Percentiles rank a stretch among this genome's conserved stretches.
phyloP scores from a whole-genome alignment of 1,140 invertebrate species.

The Pogonus chalceus region DNA sequence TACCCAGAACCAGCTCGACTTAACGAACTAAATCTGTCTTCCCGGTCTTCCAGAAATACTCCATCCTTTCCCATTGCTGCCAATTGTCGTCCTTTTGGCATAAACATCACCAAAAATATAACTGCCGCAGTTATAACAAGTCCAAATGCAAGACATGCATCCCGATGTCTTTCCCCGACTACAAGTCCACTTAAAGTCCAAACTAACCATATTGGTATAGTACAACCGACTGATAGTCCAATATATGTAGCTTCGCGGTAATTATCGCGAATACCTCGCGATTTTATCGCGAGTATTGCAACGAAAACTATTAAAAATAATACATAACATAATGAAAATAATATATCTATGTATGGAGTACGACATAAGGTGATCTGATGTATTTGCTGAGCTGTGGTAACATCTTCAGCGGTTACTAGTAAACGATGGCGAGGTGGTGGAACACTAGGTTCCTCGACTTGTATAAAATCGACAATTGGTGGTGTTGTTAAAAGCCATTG shows the following conservation, averaged over 20 bases:
- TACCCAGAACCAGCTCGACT: conserved; percentile 69
- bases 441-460: conserved; percentile 22
- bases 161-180: conserved; percentile 63
- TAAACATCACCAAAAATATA: conserved; percentile 86
- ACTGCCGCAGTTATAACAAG: conserved; percentile 70
- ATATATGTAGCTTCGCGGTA: conserved; percentile 86
- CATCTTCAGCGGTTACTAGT: conserved; percentile 33
- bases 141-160: conserved; percentile 81
- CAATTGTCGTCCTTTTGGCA: conserved; percentile 84
- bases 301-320: conserved; percentile 76
- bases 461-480: conserved; percentile 46
- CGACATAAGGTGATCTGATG: conserved; percentile 50
- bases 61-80: conserved; percentile 76
- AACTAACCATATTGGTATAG: conserved; percentile 77
- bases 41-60: conserved; percentile 65
- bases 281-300: conserved; percentile 70
- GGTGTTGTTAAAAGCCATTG: conserved; percentile 76
- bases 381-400: conserved; percentile 26
- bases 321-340: conserved; percentile 72
- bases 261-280: conserved; percentile 82
- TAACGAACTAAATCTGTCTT: conserved; percentile 64
- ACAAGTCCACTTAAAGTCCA: conserved; percentile 68
- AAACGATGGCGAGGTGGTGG: conserved; percentile 30
- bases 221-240: conserved; percentile 70
- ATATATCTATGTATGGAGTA: conserved; percentile 54